Percentiles rank a stretch among this genome's conserved stretches.
phyloP scores from a whole-genome alignment of 2,888 invertebrate species.

The Troides oblongomaculatus region DNA sequence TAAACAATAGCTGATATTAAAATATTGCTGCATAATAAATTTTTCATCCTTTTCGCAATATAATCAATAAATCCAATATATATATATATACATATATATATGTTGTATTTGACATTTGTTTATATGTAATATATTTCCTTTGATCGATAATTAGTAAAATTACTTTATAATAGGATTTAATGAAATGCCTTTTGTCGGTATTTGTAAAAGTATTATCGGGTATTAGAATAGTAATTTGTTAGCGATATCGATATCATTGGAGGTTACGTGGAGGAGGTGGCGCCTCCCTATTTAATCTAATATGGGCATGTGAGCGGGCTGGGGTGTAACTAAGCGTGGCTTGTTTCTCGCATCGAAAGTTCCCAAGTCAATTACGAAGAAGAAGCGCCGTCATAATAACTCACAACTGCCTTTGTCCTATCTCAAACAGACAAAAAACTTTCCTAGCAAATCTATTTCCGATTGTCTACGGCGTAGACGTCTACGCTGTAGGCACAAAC shows the following conservation, averaged over 20 bases:
- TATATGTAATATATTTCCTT: too few relatives aligned
- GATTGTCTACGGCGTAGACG: neutral
- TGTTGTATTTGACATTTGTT: too few relatives aligned
- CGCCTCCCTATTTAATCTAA: slow-evolving; percentile 22
- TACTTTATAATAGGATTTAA: too few relatives aligned
- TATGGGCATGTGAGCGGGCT: slow-evolving; percentile 16
- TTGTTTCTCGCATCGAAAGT: slow-evolving; percentile 21
- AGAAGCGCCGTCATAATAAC: slow-evolving; percentile 6
- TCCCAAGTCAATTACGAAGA: slow-evolving; percentile 25
- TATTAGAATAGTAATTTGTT: neutral
- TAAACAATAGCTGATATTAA: too few relatives aligned
- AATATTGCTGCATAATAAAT: too few relatives aligned
- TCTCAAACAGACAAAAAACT: neutral
- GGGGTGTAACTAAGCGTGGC: slow-evolving; percentile 22
- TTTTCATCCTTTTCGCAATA: too few relatives aligned
- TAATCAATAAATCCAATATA: too few relatives aligned
- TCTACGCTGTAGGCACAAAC: too few relatives aligned
- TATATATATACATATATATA: too few relatives aligned
- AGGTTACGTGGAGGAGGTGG: neutral
- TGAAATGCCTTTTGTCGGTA: too few relatives aligned
- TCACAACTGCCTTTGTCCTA: neutral
- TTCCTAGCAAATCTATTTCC: neutral
- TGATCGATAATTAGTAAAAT: too few relatives aligned
- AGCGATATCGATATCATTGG: slow-evolving; percentile 7
- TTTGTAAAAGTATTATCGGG: too few relatives aligned